These are phyloP conservation scores for Nylanderia fulva DNA, from an alignment of 1,140 invertebrate genomes.

Conservation along the genomic window DNA sequence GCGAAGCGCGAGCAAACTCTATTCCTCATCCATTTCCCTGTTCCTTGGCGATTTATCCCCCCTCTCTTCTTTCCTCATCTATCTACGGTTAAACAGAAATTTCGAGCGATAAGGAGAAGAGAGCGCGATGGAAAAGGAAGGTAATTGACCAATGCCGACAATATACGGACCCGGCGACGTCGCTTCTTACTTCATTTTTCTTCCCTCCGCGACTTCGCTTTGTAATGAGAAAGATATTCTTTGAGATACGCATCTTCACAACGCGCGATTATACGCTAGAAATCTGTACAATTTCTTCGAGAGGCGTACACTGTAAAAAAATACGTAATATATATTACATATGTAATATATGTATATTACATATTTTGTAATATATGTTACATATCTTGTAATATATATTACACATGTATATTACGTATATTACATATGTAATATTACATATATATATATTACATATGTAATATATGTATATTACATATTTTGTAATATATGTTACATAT, in stretches of 20 bases:
- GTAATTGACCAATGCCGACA: conserved; percentile 69
- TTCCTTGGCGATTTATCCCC: conserved; percentile 57
- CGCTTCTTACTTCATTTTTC: conserved; percentile 58
- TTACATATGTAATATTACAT: no score
- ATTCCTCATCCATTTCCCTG: conserved; percentile 56
- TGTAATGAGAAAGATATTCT: conserved; percentile 42
- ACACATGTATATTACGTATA: no score
- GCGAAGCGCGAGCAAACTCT: conserved; percentile 55
- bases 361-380: no score
- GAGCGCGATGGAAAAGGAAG: conserved; percentile 53
- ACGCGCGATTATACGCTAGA: conserved; percentile 9
- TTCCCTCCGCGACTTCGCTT: conserved; percentile 43
- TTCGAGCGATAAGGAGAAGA: conserved; percentile 46
- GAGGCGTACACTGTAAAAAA: no score
- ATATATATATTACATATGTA: no score
- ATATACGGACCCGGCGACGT: conserved; percentile 56
- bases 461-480: no score
- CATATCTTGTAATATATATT: no score
- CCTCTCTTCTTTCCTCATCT: conserved; percentile 18
- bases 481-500: no score
- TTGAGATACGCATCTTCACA: conserved; percentile 37
- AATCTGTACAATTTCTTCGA: conserved; percentile 39
- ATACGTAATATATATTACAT: no score
- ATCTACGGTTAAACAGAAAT: conserved; percentile 50
- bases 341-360: no score